phyloP scores from a whole-genome alignment of 1,140 invertebrate genomes.

The Bathynomus jamesi region DNA sequence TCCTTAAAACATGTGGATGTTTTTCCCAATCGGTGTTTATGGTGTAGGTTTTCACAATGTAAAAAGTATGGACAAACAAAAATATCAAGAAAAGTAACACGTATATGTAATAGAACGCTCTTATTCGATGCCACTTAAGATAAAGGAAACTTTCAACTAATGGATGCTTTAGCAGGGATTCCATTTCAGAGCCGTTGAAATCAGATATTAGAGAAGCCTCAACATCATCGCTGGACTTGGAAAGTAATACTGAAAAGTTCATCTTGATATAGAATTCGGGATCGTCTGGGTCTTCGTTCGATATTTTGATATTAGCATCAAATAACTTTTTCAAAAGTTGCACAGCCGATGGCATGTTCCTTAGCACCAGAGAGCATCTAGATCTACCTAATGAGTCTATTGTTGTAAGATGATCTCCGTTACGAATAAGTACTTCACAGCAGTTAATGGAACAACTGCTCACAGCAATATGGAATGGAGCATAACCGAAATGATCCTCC shows the following conservation, averaged over 20 bases:
- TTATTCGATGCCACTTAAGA: constrained; percentile 68
- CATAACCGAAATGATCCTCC: constrained; percentile 13
- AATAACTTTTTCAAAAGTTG: constrained; percentile 22
- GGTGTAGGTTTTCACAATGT: constrained; percentile 21
- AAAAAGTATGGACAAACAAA: constrained; percentile 47
- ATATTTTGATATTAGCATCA: constrained; percentile 17
- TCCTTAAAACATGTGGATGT: neutral
- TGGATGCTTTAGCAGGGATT: constrained; percentile 61
- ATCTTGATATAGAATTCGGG: constrained; percentile 26
- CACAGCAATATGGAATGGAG: constrained; percentile 27
- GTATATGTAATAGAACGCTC: constrained; percentile 61
- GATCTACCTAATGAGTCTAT: constrained; percentile 15
- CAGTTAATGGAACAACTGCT: constrained; percentile 28
- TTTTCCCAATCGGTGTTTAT: neutral
- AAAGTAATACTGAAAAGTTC: constrained; percentile 21
- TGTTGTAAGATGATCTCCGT: constrained; percentile 32
- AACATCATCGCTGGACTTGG: constrained; percentile 9
- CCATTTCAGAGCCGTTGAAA: constrained; percentile 14
- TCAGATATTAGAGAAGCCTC: constrained; percentile 30
- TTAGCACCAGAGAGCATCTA: constrained; percentile 22
- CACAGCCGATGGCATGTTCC: constrained; percentile 23
- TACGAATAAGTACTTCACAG: constrained; percentile 22
- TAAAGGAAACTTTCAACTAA: constrained; percentile 67
- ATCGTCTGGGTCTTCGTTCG: constrained; percentile 19
- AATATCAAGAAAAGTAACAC: constrained; percentile 61